A percentile compares a stretch with the other conserved stretches of the same genome.
phyloP scores from a whole-genome alignment of 2,797 vertebrate species.

The Coluber constrictor region DNA sequence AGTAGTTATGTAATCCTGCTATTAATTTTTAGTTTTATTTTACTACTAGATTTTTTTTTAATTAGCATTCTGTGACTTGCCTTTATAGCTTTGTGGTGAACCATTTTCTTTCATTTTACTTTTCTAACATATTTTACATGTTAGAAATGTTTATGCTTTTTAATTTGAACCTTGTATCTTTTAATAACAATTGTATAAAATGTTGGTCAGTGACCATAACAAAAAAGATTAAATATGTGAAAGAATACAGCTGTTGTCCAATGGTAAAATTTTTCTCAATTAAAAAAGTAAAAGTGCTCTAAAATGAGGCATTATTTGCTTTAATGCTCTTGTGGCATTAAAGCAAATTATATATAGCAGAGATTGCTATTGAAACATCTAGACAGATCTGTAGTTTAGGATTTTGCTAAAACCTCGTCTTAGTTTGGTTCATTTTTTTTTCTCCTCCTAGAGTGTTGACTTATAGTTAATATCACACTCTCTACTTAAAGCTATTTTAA shows the following conservation, averaged over 20 bases:
- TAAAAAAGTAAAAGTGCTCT: neutral
- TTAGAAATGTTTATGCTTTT: neutral
- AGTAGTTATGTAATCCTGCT: neutral
- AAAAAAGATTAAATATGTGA: neutral
- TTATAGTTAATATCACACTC: conserved; percentile 12
- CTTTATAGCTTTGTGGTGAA: neutral
- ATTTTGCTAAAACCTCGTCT: conserved; percentile 56
- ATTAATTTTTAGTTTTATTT: neutral
- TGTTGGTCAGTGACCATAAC: neutral
- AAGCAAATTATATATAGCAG: neutral
- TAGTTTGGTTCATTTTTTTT: conserved; percentile 51
- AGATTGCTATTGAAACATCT: conserved; percentile 47
- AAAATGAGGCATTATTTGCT: too few species aligned
- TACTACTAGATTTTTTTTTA: neutral
- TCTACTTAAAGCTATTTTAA: conserved; percentile 44
- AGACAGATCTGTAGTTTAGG: conserved; percentile 51
- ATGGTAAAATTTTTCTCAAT: neutral
- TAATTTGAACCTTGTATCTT: neutral
- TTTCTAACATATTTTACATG: too few species aligned
- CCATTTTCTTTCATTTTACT: neutral
- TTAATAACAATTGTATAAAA: neutral
- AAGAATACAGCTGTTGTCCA: neutral
- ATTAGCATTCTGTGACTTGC: neutral
- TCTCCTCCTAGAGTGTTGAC: conserved; percentile 45
- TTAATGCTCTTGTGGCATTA: neutral